These are phyloP conservation scores for Pheucticus melanocephalus DNA, from an alignment of 2,113 vertebrate genomes.

Conservation along the genomic window DNA sequence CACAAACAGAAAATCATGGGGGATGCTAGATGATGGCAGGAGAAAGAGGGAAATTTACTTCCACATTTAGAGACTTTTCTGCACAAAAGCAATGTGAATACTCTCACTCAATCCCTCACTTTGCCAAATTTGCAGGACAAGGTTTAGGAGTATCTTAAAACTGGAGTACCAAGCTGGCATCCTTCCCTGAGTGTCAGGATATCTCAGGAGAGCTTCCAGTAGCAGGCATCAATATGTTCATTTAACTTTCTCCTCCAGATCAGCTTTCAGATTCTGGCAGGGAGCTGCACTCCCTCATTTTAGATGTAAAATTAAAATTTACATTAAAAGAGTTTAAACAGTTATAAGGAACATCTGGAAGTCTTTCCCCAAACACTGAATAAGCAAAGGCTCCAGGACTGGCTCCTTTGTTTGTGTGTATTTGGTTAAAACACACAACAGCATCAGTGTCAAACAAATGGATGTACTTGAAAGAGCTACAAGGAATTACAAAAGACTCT, in stretches of 20 bases:
- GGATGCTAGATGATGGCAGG: background rate
- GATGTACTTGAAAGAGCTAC: conserved; percentile 38
- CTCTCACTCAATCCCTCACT: background rate
- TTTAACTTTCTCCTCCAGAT: background rate
- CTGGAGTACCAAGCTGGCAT: background rate
- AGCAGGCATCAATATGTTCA: background rate
- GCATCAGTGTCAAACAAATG: conserved; percentile 15
- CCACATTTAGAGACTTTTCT: background rate
- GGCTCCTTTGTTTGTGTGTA: background rate
- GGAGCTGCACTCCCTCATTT: background rate
- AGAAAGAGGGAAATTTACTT: background rate
- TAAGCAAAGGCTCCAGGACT: background rate
- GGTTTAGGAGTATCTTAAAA: background rate
- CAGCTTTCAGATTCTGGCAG: background rate
- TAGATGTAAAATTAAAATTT: background rate
- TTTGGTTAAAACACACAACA: background rate
- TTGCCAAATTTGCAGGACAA: background rate
- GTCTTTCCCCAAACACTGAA: background rate
- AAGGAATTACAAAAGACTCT: conserved; percentile 40
- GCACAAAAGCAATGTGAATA: background rate
- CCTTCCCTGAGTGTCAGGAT: background rate
- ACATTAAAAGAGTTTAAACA: background rate
- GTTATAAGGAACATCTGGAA: background rate
- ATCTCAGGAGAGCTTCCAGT: background rate
- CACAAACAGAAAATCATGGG: background rate